Evolutionary conservation across 2,888 invertebrate species (phyloP).

Genomic region (Spisula solida): DNA sequence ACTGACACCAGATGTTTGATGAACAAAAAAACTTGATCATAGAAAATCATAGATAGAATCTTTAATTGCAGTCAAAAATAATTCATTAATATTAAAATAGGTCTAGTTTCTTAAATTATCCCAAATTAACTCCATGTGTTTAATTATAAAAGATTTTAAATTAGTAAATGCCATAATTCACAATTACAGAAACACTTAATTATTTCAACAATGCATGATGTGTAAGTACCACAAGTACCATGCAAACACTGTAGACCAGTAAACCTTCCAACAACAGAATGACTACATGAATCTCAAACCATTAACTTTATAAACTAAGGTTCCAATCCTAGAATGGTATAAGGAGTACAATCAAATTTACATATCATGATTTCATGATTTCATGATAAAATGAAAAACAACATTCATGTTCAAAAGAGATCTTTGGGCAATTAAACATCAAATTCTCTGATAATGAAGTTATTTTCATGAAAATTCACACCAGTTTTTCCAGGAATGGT

Average conservation of each 20-base stretch:
- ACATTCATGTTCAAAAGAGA: not conserved
- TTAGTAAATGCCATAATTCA: no score
- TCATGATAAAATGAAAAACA: conserved; percentile 5
- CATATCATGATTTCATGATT: conserved; percentile 13
- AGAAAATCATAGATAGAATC: no score
- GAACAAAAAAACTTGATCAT: no score
- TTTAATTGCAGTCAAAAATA: no score
- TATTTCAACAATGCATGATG: not conserved
- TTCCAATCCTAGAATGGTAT: not conserved
- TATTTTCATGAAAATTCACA: not conserved
- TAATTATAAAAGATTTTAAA: no score
- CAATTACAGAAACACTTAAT: no score
- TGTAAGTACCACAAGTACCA: not conserved
- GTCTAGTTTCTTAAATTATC: no score
- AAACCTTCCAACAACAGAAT: not conserved
- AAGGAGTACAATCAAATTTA: not conserved
- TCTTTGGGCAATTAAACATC: not conserved
- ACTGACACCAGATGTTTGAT: no score
- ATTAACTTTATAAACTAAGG: not conserved
- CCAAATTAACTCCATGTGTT: no score
- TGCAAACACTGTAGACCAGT: not conserved
- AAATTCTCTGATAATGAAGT: not conserved
- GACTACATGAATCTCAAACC: not conserved
- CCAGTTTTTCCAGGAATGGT: not conserved
- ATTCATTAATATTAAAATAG: no score